Percentiles rank a stretch among this genome's conserved stretches.
Conservation (phyloP, 2,797 vertebrate species). For the Darevskia nairensis region DNA sequence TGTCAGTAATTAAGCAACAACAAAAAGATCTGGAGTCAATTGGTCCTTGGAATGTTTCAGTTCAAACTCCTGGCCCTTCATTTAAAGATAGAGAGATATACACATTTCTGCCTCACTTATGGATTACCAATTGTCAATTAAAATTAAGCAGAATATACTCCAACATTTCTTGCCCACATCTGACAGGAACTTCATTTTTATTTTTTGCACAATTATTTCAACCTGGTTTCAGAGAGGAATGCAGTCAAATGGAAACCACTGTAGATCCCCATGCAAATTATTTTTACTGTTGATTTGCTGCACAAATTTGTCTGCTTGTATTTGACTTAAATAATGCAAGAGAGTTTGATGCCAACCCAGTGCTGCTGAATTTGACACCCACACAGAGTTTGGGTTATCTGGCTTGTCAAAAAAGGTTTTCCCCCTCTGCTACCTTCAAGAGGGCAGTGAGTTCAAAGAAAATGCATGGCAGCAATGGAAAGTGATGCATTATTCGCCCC, state of each 20-base stretch:
- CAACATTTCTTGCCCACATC: conserved; percentile 39
- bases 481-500: conserved; percentile 78
- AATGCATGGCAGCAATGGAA: conserved; percentile 80
- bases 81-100: conserved; percentile 28
- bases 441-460: conserved; percentile 76
- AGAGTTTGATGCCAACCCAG: conserved; percentile 59
- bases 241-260: conserved; percentile 58
- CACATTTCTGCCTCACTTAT: conserved; percentile 34
- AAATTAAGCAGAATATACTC: conserved; percentile 59
- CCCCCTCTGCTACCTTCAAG: conserved; percentile 70
- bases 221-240: conserved; percentile 56
- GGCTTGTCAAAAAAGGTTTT: conserved; percentile 69
- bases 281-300: conserved; percentile 60
- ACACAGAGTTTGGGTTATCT: conserved; percentile 62
- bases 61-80: conserved; percentile 37
- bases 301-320: conserved; percentile 55
- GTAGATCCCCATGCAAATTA: conserved; percentile 66
- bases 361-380: conserved; percentile 55
- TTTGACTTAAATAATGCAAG: conserved; percentile 73
- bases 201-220: conserved; percentile 55
- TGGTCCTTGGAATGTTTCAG: conserved; percentile 33
- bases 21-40: conserved; percentile 26
- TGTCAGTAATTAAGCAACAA: neutral
- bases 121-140: conserved; percentile 59
- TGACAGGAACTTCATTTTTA: conserved; percentile 46